Conservation (phyloP, 2,797 vertebrate species). For the Psittacula derbiana region DNA sequence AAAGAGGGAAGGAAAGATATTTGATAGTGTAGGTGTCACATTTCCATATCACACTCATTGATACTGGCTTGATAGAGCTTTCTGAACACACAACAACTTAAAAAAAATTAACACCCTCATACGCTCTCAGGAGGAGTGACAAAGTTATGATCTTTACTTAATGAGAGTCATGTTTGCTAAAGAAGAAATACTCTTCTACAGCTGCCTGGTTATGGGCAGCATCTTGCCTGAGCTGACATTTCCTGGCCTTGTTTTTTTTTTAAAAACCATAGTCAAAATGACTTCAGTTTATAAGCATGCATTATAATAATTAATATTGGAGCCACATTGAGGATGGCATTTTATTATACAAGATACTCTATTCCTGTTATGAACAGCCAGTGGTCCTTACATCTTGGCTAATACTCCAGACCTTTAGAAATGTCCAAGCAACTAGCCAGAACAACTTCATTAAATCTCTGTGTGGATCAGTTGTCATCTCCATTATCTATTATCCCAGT, state of each 20-base stretch:
- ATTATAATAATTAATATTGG: not conserved
- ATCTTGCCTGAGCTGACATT: conserved; percentile 27
- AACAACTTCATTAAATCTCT: not conserved
- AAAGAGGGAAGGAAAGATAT: not conserved
- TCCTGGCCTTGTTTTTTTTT: conserved; percentile 46
- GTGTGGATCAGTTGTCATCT: not conserved
- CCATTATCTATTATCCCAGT: not conserved
- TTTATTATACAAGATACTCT: not conserved
- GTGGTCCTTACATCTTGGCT: not conserved
- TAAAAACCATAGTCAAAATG: not conserved
- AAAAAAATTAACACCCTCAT: not conserved
- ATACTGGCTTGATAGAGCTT: not conserved
- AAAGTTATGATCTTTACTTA: not conserved
- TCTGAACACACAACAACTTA: not conserved
- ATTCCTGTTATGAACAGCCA: not conserved
- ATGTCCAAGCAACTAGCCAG: not conserved
- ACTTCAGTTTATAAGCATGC: not conserved
- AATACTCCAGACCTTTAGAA: not conserved
- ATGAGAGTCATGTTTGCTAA: not conserved
- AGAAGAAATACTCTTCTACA: not conserved
- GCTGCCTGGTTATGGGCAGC: not conserved
- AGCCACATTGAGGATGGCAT: not conserved
- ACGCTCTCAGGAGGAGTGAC: not conserved
- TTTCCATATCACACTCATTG: not conserved
- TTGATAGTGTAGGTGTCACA: not conserved